Evolutionary conservation across 2,113 vertebrate genomes (phyloP).

Genomic region (Perca flavescens): DNA sequence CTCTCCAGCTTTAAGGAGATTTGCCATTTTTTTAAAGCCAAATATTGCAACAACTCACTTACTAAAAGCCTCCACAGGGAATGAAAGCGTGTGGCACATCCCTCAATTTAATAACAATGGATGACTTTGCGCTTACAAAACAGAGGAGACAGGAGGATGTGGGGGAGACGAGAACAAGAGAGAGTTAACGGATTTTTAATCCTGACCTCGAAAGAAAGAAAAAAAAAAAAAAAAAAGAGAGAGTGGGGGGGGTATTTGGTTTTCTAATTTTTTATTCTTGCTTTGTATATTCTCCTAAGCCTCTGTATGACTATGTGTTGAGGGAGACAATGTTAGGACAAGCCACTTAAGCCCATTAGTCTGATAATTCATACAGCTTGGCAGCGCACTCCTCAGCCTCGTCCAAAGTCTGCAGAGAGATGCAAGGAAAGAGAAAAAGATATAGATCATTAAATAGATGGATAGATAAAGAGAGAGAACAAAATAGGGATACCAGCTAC

Average conservation of each 20-base stretch:
- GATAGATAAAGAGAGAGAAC: conserved; percentile 11
- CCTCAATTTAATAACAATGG: conserved; percentile 76
- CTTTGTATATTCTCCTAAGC: conserved; percentile 69
- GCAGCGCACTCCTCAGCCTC: conserved; percentile 60
- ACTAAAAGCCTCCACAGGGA: conserved; percentile 44
- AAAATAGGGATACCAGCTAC: not conserved
- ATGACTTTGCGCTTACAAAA: conserved; percentile 65
- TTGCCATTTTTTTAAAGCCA: conserved; percentile 60
- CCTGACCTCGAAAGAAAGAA: conserved; percentile 69
- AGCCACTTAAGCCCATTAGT: conserved; percentile 84
- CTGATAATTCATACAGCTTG: conserved; percentile 81
- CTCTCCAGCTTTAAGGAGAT: conserved; percentile 38
- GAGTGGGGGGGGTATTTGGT: conserved; percentile 39
- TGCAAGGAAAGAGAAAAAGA: conserved; percentile 15
- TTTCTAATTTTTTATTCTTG: conserved; percentile 63
- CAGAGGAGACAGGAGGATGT: conserved; percentile 25
- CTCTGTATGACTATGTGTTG: conserved; percentile 54
- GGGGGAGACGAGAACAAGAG: not conserved
- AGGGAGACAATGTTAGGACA: conserved; percentile 79
- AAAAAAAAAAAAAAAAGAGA: conserved; percentile 29
- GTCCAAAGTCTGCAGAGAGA: conserved; percentile 68
- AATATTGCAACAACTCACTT: conserved; percentile 67
- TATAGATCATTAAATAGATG: conserved; percentile 42
- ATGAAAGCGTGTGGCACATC: conserved; percentile 39
- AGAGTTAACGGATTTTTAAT: conserved; percentile 69